Percentiles rank a stretch among this genome's conserved stretches.
Conservation (phyloP, 2,888 invertebrate genomes). For the Callyntrura sp. region DNA sequence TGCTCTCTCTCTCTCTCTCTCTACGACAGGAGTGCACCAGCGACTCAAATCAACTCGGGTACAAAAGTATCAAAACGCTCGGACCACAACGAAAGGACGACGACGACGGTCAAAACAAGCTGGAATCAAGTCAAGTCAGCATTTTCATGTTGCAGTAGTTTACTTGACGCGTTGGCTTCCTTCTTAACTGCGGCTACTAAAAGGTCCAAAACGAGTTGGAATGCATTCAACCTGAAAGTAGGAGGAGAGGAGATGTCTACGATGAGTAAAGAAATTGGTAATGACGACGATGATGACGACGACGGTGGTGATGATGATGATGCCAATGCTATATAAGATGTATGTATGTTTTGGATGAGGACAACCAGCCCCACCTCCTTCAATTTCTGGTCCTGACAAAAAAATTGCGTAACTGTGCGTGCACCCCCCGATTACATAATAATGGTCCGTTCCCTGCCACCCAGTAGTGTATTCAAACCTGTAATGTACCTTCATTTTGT, state of each 20-base stretch:
- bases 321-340: conserved; percentile 39
- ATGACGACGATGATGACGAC: too few species aligned
- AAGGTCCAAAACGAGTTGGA: conserved; percentile 28
- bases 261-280: conserved; percentile 33
- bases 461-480: neutral
- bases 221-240: conserved; percentile 35
- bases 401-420: conserved; percentile 3
- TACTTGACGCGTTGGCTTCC: neutral
- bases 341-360: conserved; percentile 51
- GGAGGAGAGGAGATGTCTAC: conserved; percentile 14
- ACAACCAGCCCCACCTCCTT: conserved; percentile 47
- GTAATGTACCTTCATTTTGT: conserved; percentile 10
- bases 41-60: too few species aligned
- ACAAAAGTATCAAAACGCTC: too few species aligned
- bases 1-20: too few species aligned
- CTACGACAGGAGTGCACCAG: too few species aligned
- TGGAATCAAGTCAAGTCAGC: conserved; percentile 21
- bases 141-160: neutral
- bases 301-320: conserved; percentile 30
- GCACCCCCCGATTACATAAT: conserved; percentile 28
- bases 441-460: conserved; percentile 20
- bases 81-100: neutral
- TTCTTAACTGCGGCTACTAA: neutral
- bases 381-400: conserved; percentile 5
- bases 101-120: conserved; percentile 29